Evolutionary conservation across 2,113 vertebrate genomes (phyloP), one percentile per base, ranked within the genome.

Genomic region (Trochalopteron elliotii): DNA sequence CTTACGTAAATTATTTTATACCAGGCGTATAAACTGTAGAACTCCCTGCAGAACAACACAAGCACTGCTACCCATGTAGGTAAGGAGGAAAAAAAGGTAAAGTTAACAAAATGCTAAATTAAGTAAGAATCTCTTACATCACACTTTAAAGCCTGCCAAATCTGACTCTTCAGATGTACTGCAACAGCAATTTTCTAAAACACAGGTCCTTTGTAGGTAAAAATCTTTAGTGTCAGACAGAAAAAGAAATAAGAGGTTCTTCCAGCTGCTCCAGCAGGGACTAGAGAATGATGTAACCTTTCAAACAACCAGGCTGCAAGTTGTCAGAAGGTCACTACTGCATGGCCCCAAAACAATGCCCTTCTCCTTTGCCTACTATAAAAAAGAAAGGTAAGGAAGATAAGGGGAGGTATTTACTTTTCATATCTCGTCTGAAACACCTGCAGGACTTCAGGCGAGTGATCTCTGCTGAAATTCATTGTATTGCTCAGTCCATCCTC

Each of bases 91-190:
- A 14, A 61, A 56, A 47, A 35, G 53, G 53, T 47, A 50, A 86
- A 86, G 79, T 82, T 90, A 96, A 88, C 13, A 5, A 88, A 94
- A 81, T 86, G 71, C 94, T 93, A 96, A 96, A 96, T 96, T 94
- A 93, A 96, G 90, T 81, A 94, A 89, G 83, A 94, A 79, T 92
- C 72, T 78, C 90, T 93, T 93, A 90, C 85, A 96, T 91, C 93
- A 93, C 52, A 70, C 76, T 78, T 84, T 33, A 87, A 96, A 86
- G 92, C 71, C 81, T 94, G 96, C 93, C 96, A 93, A 95, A 90
- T 60, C 90, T 88, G 83, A 71, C 52, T 93, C 93, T 89, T 95
- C 68, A 75, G 60, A 90, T 86, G 60, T 52, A 83, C 75, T 70
- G 94, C 76, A 93, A 90, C 47, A 63, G 79, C 82, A 78, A 14